A percentile compares a stretch with the other conserved stretches of the same genome.
These are phyloP conservation scores for Grammomys dolichurus DNA, from an alignment of 2,113 vertebrate species.

Conservation along the genomic window DNA sequence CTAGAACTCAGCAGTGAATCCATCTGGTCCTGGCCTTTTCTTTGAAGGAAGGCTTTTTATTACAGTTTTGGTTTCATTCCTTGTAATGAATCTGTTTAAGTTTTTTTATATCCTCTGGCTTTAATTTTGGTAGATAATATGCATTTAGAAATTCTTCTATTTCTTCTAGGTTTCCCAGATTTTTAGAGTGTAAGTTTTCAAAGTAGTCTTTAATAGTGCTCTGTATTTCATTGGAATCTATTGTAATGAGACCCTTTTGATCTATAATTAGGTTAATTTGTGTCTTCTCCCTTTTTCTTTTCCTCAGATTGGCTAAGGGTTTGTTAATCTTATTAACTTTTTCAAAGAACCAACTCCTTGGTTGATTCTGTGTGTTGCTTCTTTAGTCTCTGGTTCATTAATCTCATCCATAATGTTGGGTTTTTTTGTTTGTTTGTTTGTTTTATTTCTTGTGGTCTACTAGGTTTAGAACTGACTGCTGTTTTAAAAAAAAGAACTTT, in stretches of 20 bases:
- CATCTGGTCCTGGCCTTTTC: background rate
- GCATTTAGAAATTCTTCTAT: background rate
- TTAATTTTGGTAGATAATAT: background rate
- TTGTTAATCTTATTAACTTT: slow-evolving; percentile 2
- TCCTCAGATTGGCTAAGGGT: background rate
- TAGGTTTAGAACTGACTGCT: background rate
- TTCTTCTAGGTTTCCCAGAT: background rate
- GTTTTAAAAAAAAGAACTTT: background rate
- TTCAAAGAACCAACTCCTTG: slow-evolving; percentile 26
- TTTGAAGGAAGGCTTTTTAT: background rate
- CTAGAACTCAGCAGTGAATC: background rate
- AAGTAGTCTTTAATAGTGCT: background rate
- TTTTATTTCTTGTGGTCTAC: background rate
- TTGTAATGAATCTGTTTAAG: background rate
- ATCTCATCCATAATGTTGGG: background rate
- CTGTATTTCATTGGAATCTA: background rate
- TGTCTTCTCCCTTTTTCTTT: background rate
- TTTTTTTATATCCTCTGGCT: background rate
- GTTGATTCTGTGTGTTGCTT: background rate
- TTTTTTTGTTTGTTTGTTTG: too few species aligned
- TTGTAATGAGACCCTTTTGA: background rate
- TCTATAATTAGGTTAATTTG: background rate
- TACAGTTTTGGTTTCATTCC: background rate
- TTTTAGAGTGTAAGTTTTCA: background rate
- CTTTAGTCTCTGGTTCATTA: background rate